A percentile compares a stretch with the other conserved stretches of the same genome.
Conservation (phyloP, 2,113 vertebrate species). For the Catharus minimus region DNA sequence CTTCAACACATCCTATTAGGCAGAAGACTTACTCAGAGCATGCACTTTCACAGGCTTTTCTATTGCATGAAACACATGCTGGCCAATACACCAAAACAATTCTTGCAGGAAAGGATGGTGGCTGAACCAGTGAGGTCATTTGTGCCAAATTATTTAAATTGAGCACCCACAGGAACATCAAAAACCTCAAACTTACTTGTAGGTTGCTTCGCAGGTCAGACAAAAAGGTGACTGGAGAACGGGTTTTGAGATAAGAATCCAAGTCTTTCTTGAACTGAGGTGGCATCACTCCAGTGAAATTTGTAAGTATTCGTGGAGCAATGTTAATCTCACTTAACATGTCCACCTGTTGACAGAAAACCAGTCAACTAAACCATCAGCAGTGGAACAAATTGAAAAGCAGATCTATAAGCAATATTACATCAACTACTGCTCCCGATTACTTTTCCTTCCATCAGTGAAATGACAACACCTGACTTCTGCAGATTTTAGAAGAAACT, state of each 20-base stretch:
- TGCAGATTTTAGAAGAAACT: neutral
- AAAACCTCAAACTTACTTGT: constrained; percentile 77
- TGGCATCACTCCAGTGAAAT: constrained; percentile 98
- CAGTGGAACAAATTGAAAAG: neutral
- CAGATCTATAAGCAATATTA: neutral
- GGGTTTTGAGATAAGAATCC: constrained; percentile 98
- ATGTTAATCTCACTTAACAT: constrained; percentile 99
- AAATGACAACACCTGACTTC: neutral
- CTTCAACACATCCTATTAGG: neutral
- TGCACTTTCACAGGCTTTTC: neutral
- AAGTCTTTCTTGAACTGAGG: constrained; percentile 99
- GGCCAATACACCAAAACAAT: neutral
- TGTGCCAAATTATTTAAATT: neutral
- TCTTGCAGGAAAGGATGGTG: neutral
- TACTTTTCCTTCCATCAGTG: neutral
- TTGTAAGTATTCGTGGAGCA: constrained; percentile 96
- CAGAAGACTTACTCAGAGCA: neutral
- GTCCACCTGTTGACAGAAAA: constrained; percentile 84
- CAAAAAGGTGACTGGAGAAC: constrained; percentile 95
- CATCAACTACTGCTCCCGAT: neutral
- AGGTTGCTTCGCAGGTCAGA: constrained; percentile 97
- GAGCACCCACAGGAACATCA: neutral
- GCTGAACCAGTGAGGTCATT: neutral
- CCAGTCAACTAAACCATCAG: neutral
- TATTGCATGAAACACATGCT: neutral